Evolutionary conservation across 2,797 vertebrate genomes (phyloP).

Genomic region (Pseudomugil tenellus): DNA sequence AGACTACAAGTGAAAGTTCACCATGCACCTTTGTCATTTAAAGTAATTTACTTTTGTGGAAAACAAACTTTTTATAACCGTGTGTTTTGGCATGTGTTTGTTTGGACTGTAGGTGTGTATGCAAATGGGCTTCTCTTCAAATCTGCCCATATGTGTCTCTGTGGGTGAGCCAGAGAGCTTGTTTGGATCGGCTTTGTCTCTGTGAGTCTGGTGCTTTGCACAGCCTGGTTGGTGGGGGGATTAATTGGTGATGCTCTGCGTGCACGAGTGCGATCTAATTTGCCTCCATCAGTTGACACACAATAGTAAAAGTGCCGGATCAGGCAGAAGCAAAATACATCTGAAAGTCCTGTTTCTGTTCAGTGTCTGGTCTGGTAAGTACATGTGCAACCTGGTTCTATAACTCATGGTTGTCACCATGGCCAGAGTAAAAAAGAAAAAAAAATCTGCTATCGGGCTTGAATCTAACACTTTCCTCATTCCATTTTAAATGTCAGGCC

Average conservation of each 20-base stretch:
- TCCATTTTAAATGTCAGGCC: slow-evolving; percentile 78
- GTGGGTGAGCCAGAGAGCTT: slow-evolving; percentile 39
- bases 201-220: slow-evolving; percentile 32
- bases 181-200: slow-evolving; percentile 39
- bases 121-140: slow-evolving; percentile 30
- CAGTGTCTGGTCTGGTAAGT: slow-evolving; percentile 68
- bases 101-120: slow-evolving; percentile 37
- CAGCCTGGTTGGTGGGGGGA: slow-evolving; percentile 63
- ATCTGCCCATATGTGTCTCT: slow-evolving; percentile 46
- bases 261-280: slow-evolving; percentile 78
- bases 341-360: slow-evolving; percentile 71
- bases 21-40: not conserved
- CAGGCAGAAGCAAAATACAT: slow-evolving; percentile 75
- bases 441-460: slow-evolving; percentile 66
- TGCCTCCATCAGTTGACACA: slow-evolving; percentile 75
- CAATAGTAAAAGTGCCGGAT: slow-evolving; percentile 73
- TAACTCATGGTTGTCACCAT: slow-evolving; percentile 45
- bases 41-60: not conserved
- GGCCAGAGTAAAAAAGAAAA: slow-evolving; percentile 29
- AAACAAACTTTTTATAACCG: not conserved
- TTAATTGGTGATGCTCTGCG: slow-evolving; percentile 74
- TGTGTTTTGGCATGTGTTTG: slow-evolving; percentile 11
- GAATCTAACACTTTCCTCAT: slow-evolving; percentile 65
- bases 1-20: not conserved
- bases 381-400: slow-evolving; percentile 51